Base-by-base conservation (phyloP, 2,888 invertebrate genomes). In the Glyphotaelius pellucidus region DNA sequence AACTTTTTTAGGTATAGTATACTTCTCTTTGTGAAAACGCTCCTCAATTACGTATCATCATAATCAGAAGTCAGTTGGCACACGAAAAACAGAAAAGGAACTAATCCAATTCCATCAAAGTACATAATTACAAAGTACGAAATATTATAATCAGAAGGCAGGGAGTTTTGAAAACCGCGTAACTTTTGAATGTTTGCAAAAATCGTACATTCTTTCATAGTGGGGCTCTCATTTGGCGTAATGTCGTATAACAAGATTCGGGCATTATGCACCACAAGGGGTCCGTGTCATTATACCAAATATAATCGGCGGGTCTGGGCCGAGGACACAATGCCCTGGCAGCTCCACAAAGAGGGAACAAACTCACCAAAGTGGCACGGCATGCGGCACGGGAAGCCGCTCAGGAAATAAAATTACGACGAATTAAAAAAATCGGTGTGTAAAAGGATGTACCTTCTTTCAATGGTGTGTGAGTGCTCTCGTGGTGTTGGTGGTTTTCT, bases 161-260 rank as follows among this genome's bases (percentile, higher is more conserved):
- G 67, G 19, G 25, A 67, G 19, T 67, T 67, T 67, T 19, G 25
- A 67, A 7, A 67, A 67, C 15, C 11, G 25, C 67, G 7, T 67
- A n/a, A 67, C 67, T 67, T 67, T 67, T 67, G 67, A 25, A 67
- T 25, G 4, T 67, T 9, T 25, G 67, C 67, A 67, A n/a, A n/a
- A 67, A n/a, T 9, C 67, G 67, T 67, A n/a, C 67, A 25, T 67
- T 67, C 67, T 67, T 67, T 67, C 67, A 67, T 67, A 25, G 67
- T 2, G 67, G 67, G 67, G 67, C 67, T 67, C 67, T 67, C 67
- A n/a, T 67, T 67, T 67, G n/a, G 79, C 42, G 81, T 47, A 90
- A 90, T 90, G 81, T 38, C 81, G 81, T 47, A 83, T 90, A 81
- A 90, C 90, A 90, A 90, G 90, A 90, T 90, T 42, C 81, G 14